Base-by-base conservation (phyloP, 2,888 invertebrate genomes). In the Miltochrista miniata region DNA sequence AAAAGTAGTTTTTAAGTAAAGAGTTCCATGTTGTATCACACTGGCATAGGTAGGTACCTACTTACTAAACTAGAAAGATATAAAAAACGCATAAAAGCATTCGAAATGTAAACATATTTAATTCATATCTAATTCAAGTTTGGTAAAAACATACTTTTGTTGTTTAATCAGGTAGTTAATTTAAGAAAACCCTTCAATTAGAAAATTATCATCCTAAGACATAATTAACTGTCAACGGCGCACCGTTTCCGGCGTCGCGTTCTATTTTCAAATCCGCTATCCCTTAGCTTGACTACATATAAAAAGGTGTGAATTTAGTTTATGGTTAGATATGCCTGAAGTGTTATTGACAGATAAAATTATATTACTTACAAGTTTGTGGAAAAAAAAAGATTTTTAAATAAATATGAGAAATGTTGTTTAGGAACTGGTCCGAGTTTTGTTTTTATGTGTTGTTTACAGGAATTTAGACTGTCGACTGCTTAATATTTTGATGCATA, bases 141-240 rank as follows among this genome's bases (percentile, higher is more conserved):
- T 3, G 13, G 2, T 36, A 14, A 36, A 14, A 35, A 35, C 1
- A 35, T 9, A 14, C 13, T 14, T 13, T 36, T 3, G 18, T 24
- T 24, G 18, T 24, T 24, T 18, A 14, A 48, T 43, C 33, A 38
- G 7, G 42, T 14, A 29, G 37, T 33, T 46, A 48, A 44, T 48
- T 34, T 39, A 41, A 35, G 72, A 81, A 86, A 87, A 86, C 85
- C 74, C 76, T 85, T 83, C 88, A 87, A 90, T 89, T 85, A 76
- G 79, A 78, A 80, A 88, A 87, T 87, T 83, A 81, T 81, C 81
- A 76, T 79, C 76, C 72, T 76, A 79, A 83, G 82, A 86, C 83
- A 85, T 87, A 90, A 91, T 89, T 87, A 89, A 86, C 90, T 90
- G 90, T 90, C 91, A 90, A 82, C 90, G 74, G 79, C 76, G 79